These are phyloP conservation scores for Leptinotarsa peninsularis DNA, from an alignment of 2,888 invertebrate species.

Conservation along the genomic window DNA sequence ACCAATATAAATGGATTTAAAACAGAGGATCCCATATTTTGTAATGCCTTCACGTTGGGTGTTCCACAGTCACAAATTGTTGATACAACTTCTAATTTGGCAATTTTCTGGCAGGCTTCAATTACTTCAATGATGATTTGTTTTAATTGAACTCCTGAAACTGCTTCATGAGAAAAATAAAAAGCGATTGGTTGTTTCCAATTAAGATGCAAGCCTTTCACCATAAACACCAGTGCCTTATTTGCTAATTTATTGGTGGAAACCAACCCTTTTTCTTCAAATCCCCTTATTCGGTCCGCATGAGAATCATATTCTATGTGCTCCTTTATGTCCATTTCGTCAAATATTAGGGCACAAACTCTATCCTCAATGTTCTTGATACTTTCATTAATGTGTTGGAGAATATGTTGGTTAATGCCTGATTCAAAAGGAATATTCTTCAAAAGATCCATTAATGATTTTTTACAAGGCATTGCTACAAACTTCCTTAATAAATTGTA, in stretches of 20 bases:
- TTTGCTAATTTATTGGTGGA: conserved; percentile 35
- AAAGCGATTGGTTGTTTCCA: conserved; percentile 49
- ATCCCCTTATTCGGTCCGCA: conserved; percentile 37
- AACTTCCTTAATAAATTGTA: conserved; percentile 36
- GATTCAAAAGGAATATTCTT: conserved; percentile 39
- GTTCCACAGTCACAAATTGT: conserved; percentile 30
- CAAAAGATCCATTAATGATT: conserved; percentile 35
- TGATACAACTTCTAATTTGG: conserved; percentile 16
- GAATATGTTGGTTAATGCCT: conserved; percentile 42
- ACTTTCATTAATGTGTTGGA: conserved; percentile 33
- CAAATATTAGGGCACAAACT: conserved; percentile 27
- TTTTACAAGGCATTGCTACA: conserved; percentile 40
- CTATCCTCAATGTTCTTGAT: conserved; percentile 28
- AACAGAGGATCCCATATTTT: conserved; percentile 26
- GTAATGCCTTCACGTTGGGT: conserved; percentile 30
- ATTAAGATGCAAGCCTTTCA: conserved; percentile 22
- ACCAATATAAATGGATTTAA: conserved; percentile 25
- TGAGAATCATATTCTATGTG: conserved; percentile 34
- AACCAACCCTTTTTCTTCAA: conserved; percentile 31
- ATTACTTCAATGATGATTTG: conserved; percentile 12
- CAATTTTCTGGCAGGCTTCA: conserved; percentile 22
- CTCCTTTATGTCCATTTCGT: conserved; percentile 32
- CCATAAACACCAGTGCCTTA: conserved; percentile 45
- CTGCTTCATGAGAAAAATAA: conserved; percentile 39
- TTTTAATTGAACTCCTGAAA: conserved; percentile 14